Evolutionary conservation across 1,140 invertebrate species (phyloP).

Genomic region (Drosophila lacertosa): DNA sequence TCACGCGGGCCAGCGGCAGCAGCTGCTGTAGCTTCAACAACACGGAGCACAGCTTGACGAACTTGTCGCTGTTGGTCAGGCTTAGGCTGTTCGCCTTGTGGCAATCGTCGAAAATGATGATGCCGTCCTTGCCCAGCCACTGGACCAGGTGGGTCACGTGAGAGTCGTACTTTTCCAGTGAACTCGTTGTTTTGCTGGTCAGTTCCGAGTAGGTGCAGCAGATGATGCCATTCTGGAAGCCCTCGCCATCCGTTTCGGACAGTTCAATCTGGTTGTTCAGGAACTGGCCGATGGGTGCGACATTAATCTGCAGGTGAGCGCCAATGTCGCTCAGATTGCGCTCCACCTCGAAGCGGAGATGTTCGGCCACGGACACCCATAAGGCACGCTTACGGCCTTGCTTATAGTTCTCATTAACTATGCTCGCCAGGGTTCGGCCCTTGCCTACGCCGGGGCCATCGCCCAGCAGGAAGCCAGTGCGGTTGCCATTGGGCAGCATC

Average conservation of each 20-base stretch:
- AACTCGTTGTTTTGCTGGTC: constrained; percentile 96
- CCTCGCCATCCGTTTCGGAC: constrained; percentile 92
- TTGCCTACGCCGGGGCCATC: constrained; percentile 99
- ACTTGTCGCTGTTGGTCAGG: constrained; percentile 96
- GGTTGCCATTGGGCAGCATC: constrained; percentile 92
- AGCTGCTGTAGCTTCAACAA: constrained; percentile 98
- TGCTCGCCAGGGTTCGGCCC: constrained; percentile 98
- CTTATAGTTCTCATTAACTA: constrained; percentile 98
- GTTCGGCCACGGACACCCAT: constrained; percentile 99
- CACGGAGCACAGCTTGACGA: constrained; percentile 94
- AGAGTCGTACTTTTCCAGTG: constrained; percentile 95
- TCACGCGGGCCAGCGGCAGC: constrained; percentile 96
- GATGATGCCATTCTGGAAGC: constrained; percentile 97
- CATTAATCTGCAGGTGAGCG: constrained; percentile 87
- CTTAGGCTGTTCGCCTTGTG: constrained; percentile 99
- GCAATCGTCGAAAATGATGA: constrained; percentile 99
- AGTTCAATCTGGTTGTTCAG: constrained; percentile 97
- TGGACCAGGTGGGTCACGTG: constrained; percentile 96
- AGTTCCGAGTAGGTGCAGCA: constrained; percentile 99
- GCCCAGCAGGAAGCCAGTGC: constrained; percentile 98
- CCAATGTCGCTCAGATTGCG: constrained; percentile 98
- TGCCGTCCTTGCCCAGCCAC: constrained; percentile 97
- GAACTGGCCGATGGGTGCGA: constrained; percentile 95
- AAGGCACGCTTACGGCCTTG: constrained; percentile 95
- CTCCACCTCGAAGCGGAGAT: constrained; percentile 98